phyloP scores from a whole-genome alignment of 2,113 vertebrate genomes.

The Oreochromis tanganicae region DNA sequence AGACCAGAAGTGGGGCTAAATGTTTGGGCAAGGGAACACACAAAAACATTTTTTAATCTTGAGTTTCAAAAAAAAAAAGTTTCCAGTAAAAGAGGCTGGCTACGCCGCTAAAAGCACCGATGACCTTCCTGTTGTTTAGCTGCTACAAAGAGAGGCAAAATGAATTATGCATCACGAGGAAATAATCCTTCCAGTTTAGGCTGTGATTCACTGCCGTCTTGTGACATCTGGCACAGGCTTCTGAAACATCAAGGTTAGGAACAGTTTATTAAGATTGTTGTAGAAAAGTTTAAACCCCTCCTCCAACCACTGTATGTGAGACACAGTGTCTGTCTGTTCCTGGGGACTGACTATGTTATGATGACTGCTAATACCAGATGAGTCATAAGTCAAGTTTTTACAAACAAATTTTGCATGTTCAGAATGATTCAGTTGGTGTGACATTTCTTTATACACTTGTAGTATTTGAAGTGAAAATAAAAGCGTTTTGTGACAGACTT shows the following conservation, averaged over 20 bases:
- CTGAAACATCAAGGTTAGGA: background rate
- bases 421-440: background rate
- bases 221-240: background rate
- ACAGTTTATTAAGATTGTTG: background rate
- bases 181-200: constrained; percentile 3
- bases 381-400: background rate
- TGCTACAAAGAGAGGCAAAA: constrained; percentile 4
- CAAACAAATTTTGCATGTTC: background rate
- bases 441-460: background rate
- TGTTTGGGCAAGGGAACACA: background rate
- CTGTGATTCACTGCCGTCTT: background rate
- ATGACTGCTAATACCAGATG: background rate
- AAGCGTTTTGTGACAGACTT: background rate
- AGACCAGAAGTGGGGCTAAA: background rate
- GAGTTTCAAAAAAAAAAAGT: background rate
- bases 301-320: background rate
- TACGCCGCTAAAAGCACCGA: background rate
- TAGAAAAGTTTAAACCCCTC: background rate
- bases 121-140: constrained; percentile 38
- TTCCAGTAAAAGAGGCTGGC: constrained; percentile 21
- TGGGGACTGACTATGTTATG: background rate
- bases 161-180: constrained; percentile 45
- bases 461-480: background rate
- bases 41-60: rapidly evolving
- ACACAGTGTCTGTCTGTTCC: background rate